These are phyloP conservation scores for Lycodopsis pacificus DNA, from an alignment of 2,797 vertebrate genomes.

Conservation along the genomic window DNA sequence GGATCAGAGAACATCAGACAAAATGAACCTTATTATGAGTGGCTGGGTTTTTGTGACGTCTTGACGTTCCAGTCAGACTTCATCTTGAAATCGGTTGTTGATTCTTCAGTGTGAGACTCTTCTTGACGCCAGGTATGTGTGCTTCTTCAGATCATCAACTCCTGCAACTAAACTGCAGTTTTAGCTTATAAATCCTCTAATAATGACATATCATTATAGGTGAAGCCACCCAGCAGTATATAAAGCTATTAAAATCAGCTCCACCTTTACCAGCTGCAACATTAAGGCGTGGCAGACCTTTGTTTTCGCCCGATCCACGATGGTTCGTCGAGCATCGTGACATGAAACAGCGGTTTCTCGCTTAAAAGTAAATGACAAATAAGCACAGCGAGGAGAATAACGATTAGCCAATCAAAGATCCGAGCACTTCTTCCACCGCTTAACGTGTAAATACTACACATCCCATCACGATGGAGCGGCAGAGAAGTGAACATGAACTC, in stretches of 20 bases:
- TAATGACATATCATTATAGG: neutral
- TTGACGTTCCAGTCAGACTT: neutral
- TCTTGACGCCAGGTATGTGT: neutral
- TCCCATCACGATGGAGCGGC: neutral
- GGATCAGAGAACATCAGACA: neutral
- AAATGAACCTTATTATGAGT: neutral
- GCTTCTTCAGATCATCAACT: neutral
- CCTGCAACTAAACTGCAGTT: no score
- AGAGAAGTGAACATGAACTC: slow-evolving; percentile 25
- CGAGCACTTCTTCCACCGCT: neutral
- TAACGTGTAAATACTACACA: neutral
- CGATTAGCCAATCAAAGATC: no score
- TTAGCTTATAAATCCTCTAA: no score
- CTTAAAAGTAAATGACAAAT: no score
- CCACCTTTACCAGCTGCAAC: neutral
- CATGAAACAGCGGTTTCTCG: no score
- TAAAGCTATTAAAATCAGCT: neutral
- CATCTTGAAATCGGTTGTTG: neutral
- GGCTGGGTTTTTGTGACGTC: neutral
- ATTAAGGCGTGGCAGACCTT: neutral
- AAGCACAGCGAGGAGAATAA: no score
- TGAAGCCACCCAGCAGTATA: neutral
- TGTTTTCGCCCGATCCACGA: no score
- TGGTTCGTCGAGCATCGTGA: no score
- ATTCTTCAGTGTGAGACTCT: neutral